Percentiles rank a stretch among this genome's conserved stretches.
These are phyloP conservation scores for Montipora efflorescens DNA, from an alignment of 64 coral and sea anemone genomes.

Conservation along the genomic window DNA sequence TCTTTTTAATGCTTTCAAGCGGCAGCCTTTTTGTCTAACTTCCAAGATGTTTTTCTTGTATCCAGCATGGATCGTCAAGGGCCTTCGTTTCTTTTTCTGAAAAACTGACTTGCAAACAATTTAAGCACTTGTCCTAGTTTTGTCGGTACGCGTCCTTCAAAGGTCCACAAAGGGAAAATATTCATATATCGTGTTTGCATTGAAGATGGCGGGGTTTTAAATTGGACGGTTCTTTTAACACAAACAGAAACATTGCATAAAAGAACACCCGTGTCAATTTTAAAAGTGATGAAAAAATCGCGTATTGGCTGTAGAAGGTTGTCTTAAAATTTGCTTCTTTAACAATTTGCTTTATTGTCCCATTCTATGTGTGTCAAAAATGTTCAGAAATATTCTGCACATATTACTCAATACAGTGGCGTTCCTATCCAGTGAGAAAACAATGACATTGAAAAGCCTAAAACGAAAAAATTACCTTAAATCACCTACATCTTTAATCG, in stretches of 20 bases:
- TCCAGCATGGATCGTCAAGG: neutral
- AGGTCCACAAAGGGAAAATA: neutral
- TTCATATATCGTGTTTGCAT: neutral
- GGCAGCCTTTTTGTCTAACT: neutral
- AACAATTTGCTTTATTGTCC: too few relatives aligned
- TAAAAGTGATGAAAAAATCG: too few relatives aligned
- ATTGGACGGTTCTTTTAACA: neutral
- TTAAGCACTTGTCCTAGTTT: neutral
- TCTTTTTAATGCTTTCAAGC: neutral
- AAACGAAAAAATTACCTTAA: too few relatives aligned
- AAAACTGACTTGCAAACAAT: neutral
- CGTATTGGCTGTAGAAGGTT: too few relatives aligned
- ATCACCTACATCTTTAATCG: too few relatives aligned
- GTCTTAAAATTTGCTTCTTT: too few relatives aligned
- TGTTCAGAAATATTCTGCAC: too few relatives aligned
- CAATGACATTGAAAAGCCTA: too few relatives aligned
- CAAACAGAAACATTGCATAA: neutral
- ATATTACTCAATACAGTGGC: too few relatives aligned
- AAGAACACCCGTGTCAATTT: neutral
- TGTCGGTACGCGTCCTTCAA: too few relatives aligned
- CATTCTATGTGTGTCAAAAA: too few relatives aligned
- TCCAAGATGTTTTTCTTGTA: neutral
- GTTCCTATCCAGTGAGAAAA: too few relatives aligned
- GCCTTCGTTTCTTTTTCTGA: neutral
- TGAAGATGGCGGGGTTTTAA: neutral